Conservation (phyloP, 2,888 invertebrate species). For the Andrena dorsata region DNA sequence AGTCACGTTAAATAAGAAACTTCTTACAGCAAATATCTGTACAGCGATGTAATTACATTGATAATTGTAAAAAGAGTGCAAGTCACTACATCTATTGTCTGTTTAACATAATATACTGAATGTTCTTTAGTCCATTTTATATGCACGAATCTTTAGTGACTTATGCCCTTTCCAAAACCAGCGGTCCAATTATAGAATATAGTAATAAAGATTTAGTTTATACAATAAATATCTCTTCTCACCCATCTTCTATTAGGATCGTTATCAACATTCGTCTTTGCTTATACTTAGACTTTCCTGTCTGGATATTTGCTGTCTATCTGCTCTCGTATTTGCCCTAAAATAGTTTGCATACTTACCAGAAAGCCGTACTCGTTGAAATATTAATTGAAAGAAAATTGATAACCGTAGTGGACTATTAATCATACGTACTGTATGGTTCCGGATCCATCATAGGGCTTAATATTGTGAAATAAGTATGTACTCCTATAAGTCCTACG, state of each 20-base stretch:
- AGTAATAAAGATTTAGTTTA: constrained; percentile 72
- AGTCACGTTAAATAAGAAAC: constrained; percentile 58
- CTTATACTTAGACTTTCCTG: not conserved
- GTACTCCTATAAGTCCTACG: constrained; percentile 86
- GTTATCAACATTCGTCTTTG: too few species aligned
- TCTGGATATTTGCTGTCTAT: not conserved
- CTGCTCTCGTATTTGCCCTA: constrained; percentile 16
- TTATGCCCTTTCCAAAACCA: constrained; percentile 51
- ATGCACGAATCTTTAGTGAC: constrained; percentile 73
- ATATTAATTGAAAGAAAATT: constrained; percentile 12
- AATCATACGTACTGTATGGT: constrained; percentile 87
- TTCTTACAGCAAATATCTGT: constrained; percentile 67
- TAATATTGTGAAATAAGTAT: constrained; percentile 88
- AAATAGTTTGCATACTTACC: constrained; percentile 5
- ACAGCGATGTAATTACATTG: constrained; percentile 80
- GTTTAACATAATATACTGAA: constrained; percentile 43
- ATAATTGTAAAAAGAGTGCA: constrained; percentile 79
- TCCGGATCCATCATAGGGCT: constrained; percentile 88
- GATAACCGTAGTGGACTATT: not conserved
- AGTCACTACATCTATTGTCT: constrained; percentile 51
- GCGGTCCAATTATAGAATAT: constrained; percentile 50
- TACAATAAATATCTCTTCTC: constrained; percentile 50
- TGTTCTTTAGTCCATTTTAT: constrained; percentile 86
- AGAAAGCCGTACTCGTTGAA: constrained; percentile 12
- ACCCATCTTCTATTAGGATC: not conserved